phyloP scores from a whole-genome alignment of 2,113 vertebrate species.

The Pseudois nayaur region DNA sequence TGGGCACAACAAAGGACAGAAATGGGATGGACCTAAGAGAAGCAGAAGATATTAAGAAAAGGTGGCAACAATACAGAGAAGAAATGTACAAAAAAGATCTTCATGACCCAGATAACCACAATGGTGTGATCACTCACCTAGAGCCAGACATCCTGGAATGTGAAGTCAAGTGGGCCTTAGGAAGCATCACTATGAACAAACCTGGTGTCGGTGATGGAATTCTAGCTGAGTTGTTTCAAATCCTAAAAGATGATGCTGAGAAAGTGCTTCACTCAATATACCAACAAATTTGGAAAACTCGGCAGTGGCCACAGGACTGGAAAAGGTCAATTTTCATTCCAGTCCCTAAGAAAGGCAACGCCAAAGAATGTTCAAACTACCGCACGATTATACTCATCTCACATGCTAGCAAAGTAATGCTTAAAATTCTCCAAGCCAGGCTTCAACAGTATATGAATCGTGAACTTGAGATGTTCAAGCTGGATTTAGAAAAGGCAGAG shows the following conservation, averaged over 20 bases:
- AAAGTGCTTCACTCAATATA: background rate
- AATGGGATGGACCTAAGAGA: background rate
- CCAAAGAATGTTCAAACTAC: background rate
- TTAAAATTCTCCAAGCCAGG: background rate
- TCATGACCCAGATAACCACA: background rate
- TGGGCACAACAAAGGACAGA: background rate
- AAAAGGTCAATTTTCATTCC: background rate
- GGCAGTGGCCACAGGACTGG: background rate
- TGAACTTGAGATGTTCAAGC: background rate
- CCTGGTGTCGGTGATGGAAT: background rate
- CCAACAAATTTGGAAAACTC: background rate
- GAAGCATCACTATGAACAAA: background rate
- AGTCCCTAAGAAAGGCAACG: background rate
- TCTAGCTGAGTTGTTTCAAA: background rate
- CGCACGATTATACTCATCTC: background rate
- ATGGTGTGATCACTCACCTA: background rate
- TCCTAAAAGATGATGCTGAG: background rate
- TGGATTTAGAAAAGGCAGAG: background rate
- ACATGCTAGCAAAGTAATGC: background rate
- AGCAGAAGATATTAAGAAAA: background rate
- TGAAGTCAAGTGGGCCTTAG: background rate
- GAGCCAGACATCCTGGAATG: background rate
- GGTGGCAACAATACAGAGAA: background rate
- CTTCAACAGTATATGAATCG: background rate
- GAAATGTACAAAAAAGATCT: background rate